Evolutionary conservation across 2,888 invertebrate genomes (phyloP).

Genomic region (Drosophila incognita): DNA sequence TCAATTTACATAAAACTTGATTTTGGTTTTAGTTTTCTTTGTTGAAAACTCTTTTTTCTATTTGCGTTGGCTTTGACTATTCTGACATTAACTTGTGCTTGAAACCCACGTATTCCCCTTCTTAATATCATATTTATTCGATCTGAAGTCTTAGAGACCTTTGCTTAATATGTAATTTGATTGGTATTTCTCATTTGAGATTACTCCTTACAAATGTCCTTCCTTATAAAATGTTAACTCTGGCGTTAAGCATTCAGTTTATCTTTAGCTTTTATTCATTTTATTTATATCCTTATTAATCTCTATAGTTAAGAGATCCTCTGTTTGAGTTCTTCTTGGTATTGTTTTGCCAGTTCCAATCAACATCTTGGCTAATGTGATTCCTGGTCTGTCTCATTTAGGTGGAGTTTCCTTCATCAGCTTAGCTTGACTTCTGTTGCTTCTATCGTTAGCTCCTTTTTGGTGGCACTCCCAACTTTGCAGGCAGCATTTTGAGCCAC

Average conservation of each 20-base stretch:
- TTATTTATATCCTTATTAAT: background rate
- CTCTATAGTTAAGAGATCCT: background rate
- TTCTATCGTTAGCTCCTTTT: conserved; percentile 36
- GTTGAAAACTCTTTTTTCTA: background rate
- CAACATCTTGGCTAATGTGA: conserved; percentile 8
- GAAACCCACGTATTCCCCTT: background rate
- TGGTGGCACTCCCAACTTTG: background rate
- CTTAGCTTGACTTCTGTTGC: conserved; percentile 49
- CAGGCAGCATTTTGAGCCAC: conserved; percentile 35
- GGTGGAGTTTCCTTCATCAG: conserved; percentile 28
- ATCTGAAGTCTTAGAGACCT: background rate
- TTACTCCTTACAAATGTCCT: background rate
- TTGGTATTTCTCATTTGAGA: background rate
- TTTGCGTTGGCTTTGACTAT: background rate
- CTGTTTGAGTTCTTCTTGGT: background rate
- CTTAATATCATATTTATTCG: background rate
- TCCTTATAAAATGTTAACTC: background rate
- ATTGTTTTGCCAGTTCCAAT: conserved; percentile 28
- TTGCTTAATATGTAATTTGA: background rate
- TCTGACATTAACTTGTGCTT: background rate
- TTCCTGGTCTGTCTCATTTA: conserved; percentile 45
- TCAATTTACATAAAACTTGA: background rate
- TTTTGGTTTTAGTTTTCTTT: background rate
- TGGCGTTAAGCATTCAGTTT: background rate
- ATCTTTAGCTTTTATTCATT: background rate